phyloP scores from a whole-genome alignment of 64 coral and sea anemone species.

The Catalaphyllia jardinei region DNA sequence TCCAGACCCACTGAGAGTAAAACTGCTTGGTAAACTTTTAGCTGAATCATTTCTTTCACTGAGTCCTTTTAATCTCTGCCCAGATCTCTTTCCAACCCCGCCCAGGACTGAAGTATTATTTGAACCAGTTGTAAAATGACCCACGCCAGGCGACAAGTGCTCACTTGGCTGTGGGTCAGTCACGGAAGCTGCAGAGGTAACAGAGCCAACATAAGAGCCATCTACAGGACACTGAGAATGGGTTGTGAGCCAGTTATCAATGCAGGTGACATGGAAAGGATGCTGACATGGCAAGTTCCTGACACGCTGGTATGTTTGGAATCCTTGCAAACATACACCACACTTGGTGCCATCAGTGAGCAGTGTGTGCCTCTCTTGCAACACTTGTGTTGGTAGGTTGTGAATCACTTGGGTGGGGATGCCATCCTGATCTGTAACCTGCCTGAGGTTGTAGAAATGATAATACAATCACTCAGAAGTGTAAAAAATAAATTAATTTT shows the following conservation, averaged over 20 bases:
- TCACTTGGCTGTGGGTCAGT: neutral
- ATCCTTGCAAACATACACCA: constrained; percentile 80
- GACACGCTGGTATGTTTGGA: constrained; percentile 63
- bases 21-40: constrained; percentile 49
- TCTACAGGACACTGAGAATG: constrained; percentile 81
- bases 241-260: constrained; percentile 82
- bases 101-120: neutral
- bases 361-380: constrained; percentile 80
- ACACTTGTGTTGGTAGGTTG: constrained; percentile 77
- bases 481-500: too few relatives aligned
- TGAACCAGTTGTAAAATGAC: neutral
- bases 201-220: constrained; percentile 47
- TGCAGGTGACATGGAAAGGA: constrained; percentile 77
- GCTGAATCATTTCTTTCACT: constrained; percentile 2
- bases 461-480: too few relatives aligned
- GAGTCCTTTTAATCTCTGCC: neutral
- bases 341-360: constrained; percentile 62
- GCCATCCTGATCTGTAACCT: constrained; percentile 58
- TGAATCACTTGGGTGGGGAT: constrained; percentile 86
- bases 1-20: constrained; percentile 55
- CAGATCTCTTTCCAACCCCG: constrained; percentile 5
- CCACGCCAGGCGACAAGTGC: neutral
- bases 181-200: neutral
- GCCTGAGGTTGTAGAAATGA: constrained; percentile 16
- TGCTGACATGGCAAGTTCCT: constrained; percentile 80